Base-by-base conservation (phyloP, 2,113 vertebrate genomes). In the Anhinga rufa region DNA sequence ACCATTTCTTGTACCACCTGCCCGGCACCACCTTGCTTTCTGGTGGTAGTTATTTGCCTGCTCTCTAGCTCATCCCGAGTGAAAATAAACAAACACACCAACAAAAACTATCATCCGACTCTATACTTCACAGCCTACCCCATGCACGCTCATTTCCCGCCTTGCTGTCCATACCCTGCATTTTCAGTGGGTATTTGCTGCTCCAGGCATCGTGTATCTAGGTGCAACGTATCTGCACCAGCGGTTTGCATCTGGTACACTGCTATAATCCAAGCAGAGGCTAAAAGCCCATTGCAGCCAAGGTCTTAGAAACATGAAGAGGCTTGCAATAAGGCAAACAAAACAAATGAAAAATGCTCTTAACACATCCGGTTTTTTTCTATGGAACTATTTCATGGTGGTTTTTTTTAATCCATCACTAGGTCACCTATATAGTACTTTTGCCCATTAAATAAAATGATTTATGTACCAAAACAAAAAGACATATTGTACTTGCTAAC, bases 91-190 rank as follows among this genome's bases (percentile, higher is more conserved):
- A 61, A 61, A n/a, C 5, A 8, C 18, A 8, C 32, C 49, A 65
- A 16, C 15, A 51, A 32, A 72, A 64, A 16, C 26, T 29, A 17
- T 20, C 31, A 10, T 26, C 2, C 2, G 38, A 19, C 51, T 79
- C 44, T 20, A 19, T 31, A 10, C 19, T 51, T 66, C 91, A 31
- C 65, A 60, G 36, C 19, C 32, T 77, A 62, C 51, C 62, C 72
- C 57, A 5, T 2, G 5, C 22, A 8, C 0, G 0, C 46, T 83
- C 17, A 5, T 72, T 42, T 65, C 65, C 57, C 52, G 32, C 51
- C 48, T 25, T n/a, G 26, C 64, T 46, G 29, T 24, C 34, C 29
- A 4, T 8, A 58, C 51, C 42, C 51, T 57, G 42, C 36, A 4
- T 36, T 77, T 58, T 20, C 38, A 78, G 69, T 8, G 12, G 12